Conservation (phyloP, 2,797 vertebrate species). For the Tolypeutes matacus region DNA sequence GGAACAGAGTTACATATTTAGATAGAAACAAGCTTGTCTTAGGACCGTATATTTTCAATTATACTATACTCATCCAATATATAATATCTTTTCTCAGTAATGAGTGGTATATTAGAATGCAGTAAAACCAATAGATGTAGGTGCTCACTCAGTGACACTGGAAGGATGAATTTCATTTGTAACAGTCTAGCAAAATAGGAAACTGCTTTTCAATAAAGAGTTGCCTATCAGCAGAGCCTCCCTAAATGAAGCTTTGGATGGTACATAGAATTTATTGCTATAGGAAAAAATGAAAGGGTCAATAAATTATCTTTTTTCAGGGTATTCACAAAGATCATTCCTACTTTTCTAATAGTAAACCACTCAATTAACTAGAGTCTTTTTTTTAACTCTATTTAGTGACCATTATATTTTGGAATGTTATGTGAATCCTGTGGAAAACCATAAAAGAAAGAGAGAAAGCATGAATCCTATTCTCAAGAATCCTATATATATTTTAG, state of each 20-base stretch:
- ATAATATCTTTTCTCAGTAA: neutral
- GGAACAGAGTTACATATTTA: neutral
- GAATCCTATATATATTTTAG: neutral
- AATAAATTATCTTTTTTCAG: neutral
- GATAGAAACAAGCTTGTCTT: neutral
- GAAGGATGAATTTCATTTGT: neutral
- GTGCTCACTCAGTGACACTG: neutral
- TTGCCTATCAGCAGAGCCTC: neutral
- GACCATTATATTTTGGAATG: neutral
- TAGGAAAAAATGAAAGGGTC: neutral
- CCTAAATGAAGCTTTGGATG: neutral
- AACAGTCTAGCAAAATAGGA: neutral
- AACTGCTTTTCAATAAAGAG: neutral
- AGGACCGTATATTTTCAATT: neutral
- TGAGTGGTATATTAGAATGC: neutral
- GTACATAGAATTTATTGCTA: neutral
- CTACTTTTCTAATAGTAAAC: slow-evolving; percentile 6
- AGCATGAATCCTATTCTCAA: neutral
- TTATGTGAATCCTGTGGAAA: neutral
- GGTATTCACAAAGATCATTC: neutral
- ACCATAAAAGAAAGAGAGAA: neutral
- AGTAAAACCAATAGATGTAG: neutral
- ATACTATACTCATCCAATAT: neutral
- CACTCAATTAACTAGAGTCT: neutral
- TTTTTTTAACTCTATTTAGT: neutral